Evolutionary conservation across 2,113 vertebrate species (phyloP), one percentile per base, ranked within the genome.

Genomic region (Clinocottus analis): DNA sequence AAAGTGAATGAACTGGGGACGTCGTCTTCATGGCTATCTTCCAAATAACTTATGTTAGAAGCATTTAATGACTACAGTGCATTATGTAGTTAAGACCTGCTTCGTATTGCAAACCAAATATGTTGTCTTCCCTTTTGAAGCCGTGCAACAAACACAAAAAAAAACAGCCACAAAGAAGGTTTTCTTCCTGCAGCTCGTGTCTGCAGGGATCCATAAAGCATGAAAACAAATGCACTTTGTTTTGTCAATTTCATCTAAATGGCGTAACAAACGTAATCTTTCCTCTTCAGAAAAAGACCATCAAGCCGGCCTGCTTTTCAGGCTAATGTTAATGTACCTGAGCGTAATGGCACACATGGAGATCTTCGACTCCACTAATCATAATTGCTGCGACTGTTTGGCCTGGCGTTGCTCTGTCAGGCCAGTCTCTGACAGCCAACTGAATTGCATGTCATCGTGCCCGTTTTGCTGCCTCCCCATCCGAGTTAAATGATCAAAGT

Each of bases 341-440:
- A 74, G 71, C 45, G 39, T 84, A 76, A 85, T 79, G 79, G 72
- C 17, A 7, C 31, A 45, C 60, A 66, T 14, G 31, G 2, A 72
- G 61, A 69, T 63, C 71, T 81, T 77, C 78, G 72, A 79, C 78
- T 85, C 76, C 63, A 45, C 66, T 84, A 78, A 82, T 86, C 47
- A 43, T 84, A 77, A 83, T 79, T 75, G 73, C 31, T 23, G 31
- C 19, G 25, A 31, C 33, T 45, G 70, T 80, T 79, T 78, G 72
- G 19, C 49, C 70, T 3, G 53, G 63, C 31, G 47, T 16, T 45
- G 56, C 63, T 83, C 67, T 39, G 39, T 68, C 37, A 51, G 72
- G 51, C 68, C 65, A 53, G 43, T 43, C 37, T 12, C 60, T 80
- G 55, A 84, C 83, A 79, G 86, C 68, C 75, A 70, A 79, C 56